Percentiles rank a stretch among this genome's conserved stretches.
Conservation (phyloP, 1,140 invertebrate species). For the Platyscapa corneri region DNA sequence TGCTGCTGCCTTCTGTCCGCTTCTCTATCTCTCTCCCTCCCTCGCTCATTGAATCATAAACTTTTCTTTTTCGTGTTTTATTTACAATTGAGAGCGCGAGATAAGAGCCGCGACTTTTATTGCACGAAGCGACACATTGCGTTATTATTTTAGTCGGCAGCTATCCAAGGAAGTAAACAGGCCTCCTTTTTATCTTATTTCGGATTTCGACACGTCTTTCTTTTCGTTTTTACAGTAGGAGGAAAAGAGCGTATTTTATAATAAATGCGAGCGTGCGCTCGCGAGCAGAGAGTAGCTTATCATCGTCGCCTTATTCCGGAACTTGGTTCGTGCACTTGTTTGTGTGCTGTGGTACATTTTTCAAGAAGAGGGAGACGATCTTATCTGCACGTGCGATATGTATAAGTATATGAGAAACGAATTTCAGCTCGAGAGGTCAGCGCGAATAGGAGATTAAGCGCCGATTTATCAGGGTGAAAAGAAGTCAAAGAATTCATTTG, state of each 20-base stretch:
- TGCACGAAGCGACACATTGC: conserved; percentile 34
- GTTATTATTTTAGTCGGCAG: conserved; percentile 11
- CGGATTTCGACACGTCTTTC: conserved; percentile 35
- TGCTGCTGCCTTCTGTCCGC: neutral
- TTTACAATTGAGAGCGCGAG: conserved; percentile 14
- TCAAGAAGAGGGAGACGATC: conserved; percentile 4
- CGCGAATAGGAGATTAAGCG: conserved; percentile 8
- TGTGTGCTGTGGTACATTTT: conserved; percentile 3
- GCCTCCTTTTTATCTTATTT: conserved; percentile 2
- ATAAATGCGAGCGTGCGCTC: conserved; percentile 30
- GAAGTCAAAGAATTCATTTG: conserved; percentile 4
- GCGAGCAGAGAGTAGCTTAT: conserved; percentile 16
- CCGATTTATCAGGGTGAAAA: conserved; percentile 7
- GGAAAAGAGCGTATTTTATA: conserved; percentile 38
- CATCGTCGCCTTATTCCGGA: conserved; percentile 27
- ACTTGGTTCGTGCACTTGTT: conserved; percentile 16
- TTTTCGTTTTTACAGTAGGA: conserved; percentile 15
- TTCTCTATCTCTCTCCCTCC: neutral
- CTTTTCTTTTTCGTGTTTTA: conserved; percentile 10
- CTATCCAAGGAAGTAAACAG: conserved; percentile 27
- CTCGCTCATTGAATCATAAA: neutral
- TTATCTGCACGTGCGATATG: conserved; percentile 30
- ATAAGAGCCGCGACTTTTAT: conserved; percentile 3
- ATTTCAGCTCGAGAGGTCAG: conserved; percentile 32
- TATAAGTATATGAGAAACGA: neutral